These are phyloP conservation scores for Drosophila obscura DNA, from an alignment of 1,140 invertebrate genomes.

Conservation along the genomic window DNA sequence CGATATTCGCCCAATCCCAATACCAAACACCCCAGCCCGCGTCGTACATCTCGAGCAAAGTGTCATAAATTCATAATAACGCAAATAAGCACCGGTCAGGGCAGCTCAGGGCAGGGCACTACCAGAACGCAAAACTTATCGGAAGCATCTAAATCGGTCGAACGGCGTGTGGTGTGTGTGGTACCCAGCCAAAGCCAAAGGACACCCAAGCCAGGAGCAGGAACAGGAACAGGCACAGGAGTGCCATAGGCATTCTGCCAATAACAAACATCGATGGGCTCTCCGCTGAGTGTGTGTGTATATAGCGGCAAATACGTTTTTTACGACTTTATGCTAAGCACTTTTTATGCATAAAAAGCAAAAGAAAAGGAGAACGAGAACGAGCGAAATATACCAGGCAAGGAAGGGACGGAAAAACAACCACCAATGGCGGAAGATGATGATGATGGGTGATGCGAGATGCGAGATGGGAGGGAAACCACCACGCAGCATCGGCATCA, in stretches of 20 bases:
- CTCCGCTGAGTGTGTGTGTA: slow-evolving; percentile 25
- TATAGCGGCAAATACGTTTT: slow-evolving; percentile 78
- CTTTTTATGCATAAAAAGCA: slow-evolving; percentile 79
- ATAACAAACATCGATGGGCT: slow-evolving; percentile 64
- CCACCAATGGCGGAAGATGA: slow-evolving; percentile 49
- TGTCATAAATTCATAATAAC: slow-evolving; percentile 82
- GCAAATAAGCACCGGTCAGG: slow-evolving; percentile 69
- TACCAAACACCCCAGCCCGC: not conserved
- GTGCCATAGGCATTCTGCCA: slow-evolving; percentile 66
- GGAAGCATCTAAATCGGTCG: slow-evolving; percentile 68
- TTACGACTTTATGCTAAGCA: slow-evolving; percentile 82
- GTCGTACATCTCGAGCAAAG: slow-evolving; percentile 61
- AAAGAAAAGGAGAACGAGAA: slow-evolving; percentile 19
- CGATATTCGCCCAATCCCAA: not conserved
- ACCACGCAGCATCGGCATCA: slow-evolving; percentile 33
- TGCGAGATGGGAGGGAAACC: slow-evolving; percentile 15
- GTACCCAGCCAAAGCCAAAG: no score
- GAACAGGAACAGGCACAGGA: not conserved
- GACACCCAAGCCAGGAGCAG: slow-evolving; percentile 21
- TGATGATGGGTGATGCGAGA: slow-evolving; percentile 12
- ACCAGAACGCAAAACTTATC: slow-evolving; percentile 62
- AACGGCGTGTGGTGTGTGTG: slow-evolving; percentile 14
- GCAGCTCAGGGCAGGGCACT: slow-evolving; percentile 15
- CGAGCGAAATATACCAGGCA: slow-evolving; percentile 7
- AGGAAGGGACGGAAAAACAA: slow-evolving; percentile 29